Evolutionary conservation across 2,888 invertebrate genomes (phyloP).

Genomic region (Bibio marci): DNA sequence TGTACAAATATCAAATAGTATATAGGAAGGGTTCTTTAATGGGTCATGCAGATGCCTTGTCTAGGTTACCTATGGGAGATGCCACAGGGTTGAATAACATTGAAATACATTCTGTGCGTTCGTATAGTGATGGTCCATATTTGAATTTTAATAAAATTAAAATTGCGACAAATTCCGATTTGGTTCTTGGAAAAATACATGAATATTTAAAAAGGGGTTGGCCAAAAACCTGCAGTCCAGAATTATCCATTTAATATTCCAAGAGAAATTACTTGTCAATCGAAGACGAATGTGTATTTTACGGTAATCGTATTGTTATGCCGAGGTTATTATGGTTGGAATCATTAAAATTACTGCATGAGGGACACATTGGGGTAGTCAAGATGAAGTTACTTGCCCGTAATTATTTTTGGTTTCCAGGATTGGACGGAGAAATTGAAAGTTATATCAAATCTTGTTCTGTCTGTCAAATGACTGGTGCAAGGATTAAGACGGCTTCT

Average conservation of each 20-base stretch:
- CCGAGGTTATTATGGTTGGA: constrained; percentile 3
- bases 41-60: too few species aligned
- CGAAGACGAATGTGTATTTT: constrained; percentile 7
- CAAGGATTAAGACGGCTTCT: neutral
- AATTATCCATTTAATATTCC: neutral
- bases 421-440: constrained; percentile 9
- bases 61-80: too few species aligned
- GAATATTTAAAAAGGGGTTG: too few species aligned
- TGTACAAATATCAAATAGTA: neutral
- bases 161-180: too few species aligned
- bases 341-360: constrained; percentile 4
- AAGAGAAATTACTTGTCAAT: constrained; percentile 8
- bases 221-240: too few species aligned
- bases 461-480: neutral
- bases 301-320: constrained; percentile 4
- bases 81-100: neutral
- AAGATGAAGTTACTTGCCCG: constrained; percentile 3
- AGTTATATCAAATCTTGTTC: constrained; percentile 6
- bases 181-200: too few species aligned
- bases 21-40: too few species aligned
- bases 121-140: too few species aligned
- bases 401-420: constrained; percentile 11
- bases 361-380: constrained; percentile 1
- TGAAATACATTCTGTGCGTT: neutral
- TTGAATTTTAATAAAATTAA: too few species aligned